Evolutionary conservation across 2,888 invertebrate genomes (phyloP).

Genomic region (Abrostola triplasia): DNA sequence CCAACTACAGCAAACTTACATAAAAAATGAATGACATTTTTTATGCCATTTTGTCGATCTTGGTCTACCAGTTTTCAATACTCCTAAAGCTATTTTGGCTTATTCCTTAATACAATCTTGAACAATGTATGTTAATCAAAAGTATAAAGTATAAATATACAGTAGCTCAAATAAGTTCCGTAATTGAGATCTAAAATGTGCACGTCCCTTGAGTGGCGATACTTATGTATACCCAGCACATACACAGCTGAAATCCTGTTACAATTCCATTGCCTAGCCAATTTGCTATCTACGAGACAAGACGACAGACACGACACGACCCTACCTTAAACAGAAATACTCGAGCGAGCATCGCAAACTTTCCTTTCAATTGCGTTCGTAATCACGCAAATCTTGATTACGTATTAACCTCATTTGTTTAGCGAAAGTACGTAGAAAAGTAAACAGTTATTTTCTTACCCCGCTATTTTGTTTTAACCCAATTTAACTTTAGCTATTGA

Average conservation of each 20-base stretch:
- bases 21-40: too few relatives aligned
- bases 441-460: conserved; percentile 71
- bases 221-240: neutral
- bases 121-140: too few relatives aligned
- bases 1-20: too few relatives aligned
- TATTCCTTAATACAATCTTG: too few relatives aligned
- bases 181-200: too few relatives aligned
- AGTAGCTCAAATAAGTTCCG: too few relatives aligned
- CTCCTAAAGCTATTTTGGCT: too few relatives aligned
- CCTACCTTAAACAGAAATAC: conserved; percentile 19
- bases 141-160: too few relatives aligned
- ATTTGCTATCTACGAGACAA: conserved; percentile 3
- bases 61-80: too few relatives aligned
- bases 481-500: conserved; percentile 85
- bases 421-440: conserved; percentile 58
- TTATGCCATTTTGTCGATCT: too few relatives aligned
- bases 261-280: neutral
- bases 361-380: conserved; percentile 39
- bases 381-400: conserved; percentile 55
- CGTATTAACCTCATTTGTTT: conserved; percentile 59
- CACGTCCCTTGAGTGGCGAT: neutral
- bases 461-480: conserved; percentile 79
- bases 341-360: conserved; percentile 37
- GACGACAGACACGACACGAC: conserved; percentile 10
- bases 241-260: neutral